Evolutionary conservation across 2,113 vertebrate genomes (phyloP).

Genomic region (Tupaia chinensis): DNA sequence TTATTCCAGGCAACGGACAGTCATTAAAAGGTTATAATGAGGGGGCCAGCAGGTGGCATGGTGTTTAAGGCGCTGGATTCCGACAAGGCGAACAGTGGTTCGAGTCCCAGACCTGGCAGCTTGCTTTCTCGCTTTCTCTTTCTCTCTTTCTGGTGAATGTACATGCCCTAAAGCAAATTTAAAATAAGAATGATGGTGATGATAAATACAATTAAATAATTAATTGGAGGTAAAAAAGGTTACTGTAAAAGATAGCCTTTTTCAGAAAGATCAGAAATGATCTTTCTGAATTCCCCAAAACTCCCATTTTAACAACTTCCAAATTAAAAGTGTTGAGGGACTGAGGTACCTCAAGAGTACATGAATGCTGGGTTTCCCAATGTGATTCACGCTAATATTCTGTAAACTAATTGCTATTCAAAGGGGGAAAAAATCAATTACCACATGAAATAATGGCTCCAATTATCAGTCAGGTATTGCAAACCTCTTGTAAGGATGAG

Average conservation of each 20-base stretch:
- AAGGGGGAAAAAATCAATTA: conserved; percentile 4
- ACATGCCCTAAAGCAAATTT: no score
- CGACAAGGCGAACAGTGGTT: no score
- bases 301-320: conserved; percentile 1
- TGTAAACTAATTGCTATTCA: conserved; percentile 17
- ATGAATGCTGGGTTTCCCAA: background rate
- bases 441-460: background rate
- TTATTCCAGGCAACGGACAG: background rate
- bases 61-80: no score
- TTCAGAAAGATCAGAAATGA: conserved; percentile 6
- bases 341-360: background rate
- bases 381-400: background rate
- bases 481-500: background rate
- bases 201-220: no score
- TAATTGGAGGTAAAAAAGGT: no score
- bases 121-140: no score
- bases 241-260: background rate
- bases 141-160: no score
- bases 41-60: no score
- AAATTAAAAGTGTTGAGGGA: background rate
- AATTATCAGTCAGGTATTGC: background rate
- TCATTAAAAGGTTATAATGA: background rate
- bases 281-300: no score
- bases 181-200: no score
- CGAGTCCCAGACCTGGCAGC: no score